Evolutionary conservation across 2,797 vertebrate genomes (phyloP).

Genomic region (Crenuchus spilurus): DNA sequence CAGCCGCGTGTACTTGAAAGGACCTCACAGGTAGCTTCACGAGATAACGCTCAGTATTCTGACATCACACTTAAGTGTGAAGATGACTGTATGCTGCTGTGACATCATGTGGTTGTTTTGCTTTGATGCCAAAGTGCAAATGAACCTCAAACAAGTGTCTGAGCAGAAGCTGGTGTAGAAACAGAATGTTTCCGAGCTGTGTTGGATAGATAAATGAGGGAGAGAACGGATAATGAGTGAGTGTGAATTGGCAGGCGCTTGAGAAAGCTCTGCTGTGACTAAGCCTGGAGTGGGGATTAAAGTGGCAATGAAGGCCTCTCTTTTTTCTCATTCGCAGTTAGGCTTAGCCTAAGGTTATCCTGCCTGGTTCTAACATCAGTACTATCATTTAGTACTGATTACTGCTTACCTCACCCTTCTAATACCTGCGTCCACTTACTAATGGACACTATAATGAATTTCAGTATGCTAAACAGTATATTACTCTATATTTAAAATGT

Average conservation of each 20-base stretch:
- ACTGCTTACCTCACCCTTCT: too few species aligned
- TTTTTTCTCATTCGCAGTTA: slow-evolving; percentile 16
- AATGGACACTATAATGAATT: too few species aligned
- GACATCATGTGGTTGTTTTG: slow-evolving; percentile 17
- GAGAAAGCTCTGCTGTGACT: slow-evolving; percentile 58
- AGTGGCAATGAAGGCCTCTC: slow-evolving; percentile 37
- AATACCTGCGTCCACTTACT: too few species aligned
- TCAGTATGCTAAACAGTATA: too few species aligned
- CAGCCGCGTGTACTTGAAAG: not conserved
- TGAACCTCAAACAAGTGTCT: slow-evolving; percentile 51
- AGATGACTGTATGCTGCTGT: slow-evolving; percentile 36
- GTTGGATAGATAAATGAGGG: slow-evolving; percentile 53
- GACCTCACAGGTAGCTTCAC: slow-evolving; percentile 23
- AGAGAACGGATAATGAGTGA: slow-evolving; percentile 56
- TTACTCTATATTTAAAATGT: too few species aligned
- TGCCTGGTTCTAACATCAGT: too few species aligned
- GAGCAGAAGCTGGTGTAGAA: slow-evolving; percentile 42
- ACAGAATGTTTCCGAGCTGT: slow-evolving; percentile 40
- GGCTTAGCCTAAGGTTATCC: slow-evolving; percentile 10
- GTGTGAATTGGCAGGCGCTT: slow-evolving; percentile 59
- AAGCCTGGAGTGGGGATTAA: slow-evolving; percentile 54
- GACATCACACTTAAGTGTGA: slow-evolving; percentile 28
- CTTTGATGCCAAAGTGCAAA: slow-evolving; percentile 42
- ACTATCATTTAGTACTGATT: too few species aligned
- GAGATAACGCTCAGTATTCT: slow-evolving; percentile 25